phyloP scores from a whole-genome alignment of 1,140 invertebrate species.

The Drosophila sulfurigaster region DNA sequence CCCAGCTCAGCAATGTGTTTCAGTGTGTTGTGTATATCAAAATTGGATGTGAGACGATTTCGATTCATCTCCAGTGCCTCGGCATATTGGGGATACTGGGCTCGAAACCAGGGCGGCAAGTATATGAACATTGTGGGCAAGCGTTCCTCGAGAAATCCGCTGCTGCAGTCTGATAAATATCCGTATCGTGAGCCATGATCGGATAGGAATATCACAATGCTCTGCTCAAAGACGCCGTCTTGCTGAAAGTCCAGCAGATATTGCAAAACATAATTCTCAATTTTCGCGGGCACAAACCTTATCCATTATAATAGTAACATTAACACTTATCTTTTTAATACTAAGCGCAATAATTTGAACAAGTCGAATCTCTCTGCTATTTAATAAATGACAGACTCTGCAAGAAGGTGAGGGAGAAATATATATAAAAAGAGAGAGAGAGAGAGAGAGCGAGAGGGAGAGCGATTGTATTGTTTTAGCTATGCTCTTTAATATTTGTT shows the following conservation, averaged over 20 bases:
- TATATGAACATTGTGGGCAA: conserved; percentile 93
- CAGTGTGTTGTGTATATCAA: conserved; percentile 91
- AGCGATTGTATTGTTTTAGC: no score
- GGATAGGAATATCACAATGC: conserved; percentile 92
- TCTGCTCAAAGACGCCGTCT: conserved; percentile 87
- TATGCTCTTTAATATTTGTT: no score
- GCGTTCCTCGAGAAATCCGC: conserved; percentile 94
- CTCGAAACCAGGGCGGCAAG: conserved; percentile 91
- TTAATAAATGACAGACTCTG: no score
- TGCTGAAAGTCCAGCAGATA: conserved; percentile 87
- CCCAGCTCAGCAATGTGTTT: conserved; percentile 85
- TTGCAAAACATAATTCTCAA: conserved; percentile 87
- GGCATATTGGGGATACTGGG: conserved; percentile 88
- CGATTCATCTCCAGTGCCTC: conserved; percentile 90
- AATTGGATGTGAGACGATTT: conserved; percentile 91
- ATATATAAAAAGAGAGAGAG: no score
- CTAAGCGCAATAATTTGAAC: no score
- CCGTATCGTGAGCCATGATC: conserved; percentile 97
- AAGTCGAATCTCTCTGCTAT: no score
- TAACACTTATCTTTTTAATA: no score
- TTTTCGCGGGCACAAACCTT: conserved; percentile 85
- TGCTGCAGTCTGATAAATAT: conserved; percentile 86
- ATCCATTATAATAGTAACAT: no score
- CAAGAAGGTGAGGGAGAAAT: no score
- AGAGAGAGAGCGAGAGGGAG: no score